Percentiles rank a stretch among this genome's conserved stretches.
phyloP scores from a whole-genome alignment of 2,113 vertebrate species.

The Xiphias gladius region DNA sequence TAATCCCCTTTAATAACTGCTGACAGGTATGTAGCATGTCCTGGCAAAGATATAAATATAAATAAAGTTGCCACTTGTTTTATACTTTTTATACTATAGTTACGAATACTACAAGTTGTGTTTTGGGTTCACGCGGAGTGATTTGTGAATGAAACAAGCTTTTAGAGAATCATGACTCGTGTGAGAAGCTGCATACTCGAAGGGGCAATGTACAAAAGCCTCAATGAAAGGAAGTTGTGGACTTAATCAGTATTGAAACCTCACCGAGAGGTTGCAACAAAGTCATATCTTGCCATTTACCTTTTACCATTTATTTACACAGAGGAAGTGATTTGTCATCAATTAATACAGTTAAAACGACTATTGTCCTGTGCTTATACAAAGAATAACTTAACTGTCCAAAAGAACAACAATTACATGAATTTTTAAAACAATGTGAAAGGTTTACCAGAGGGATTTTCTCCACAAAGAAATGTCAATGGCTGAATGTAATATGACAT shows the following conservation, averaged over 20 bases:
- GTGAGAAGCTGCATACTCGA: background rate
- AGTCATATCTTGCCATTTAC: background rate
- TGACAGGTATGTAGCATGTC: background rate
- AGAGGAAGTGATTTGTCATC: background rate
- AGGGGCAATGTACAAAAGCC: background rate
- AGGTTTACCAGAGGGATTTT: background rate
- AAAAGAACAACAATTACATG: background rate
- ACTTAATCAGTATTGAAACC: background rate
- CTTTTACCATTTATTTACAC: too few relatives aligned
- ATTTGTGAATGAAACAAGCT: background rate
- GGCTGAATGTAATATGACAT: slow-evolving; percentile 4
- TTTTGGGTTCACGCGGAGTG: background rate
- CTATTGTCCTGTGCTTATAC: background rate
- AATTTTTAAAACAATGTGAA: background rate
- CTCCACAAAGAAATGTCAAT: background rate
- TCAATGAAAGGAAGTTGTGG: background rate
- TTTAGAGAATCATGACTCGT: background rate
- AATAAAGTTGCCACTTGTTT: slow-evolving; percentile 52
- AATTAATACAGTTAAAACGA: background rate
- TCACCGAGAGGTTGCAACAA: background rate
- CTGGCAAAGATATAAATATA: background rate
- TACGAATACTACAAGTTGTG: too few relatives aligned
- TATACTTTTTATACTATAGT: background rate
- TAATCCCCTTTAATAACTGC: background rate
- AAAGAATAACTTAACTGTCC: background rate